Percentiles rank a stretch among this genome's conserved stretches.
These are phyloP conservation scores for Corythornis cristatus DNA, from an alignment of 2,113 vertebrate species.

Conservation along the genomic window DNA sequence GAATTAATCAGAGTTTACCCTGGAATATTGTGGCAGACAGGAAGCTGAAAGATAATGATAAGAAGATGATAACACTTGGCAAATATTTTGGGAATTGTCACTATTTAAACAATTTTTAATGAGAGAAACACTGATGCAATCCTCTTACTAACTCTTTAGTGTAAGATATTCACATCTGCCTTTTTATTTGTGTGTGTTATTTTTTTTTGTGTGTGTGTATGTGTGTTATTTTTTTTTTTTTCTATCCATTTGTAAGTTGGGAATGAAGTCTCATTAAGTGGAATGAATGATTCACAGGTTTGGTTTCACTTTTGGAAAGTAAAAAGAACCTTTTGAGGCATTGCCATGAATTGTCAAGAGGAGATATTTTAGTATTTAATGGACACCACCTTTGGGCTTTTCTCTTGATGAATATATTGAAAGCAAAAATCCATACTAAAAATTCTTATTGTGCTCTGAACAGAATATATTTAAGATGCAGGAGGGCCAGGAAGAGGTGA, in stretches of 20 bases:
- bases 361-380: slow-evolving; percentile 2
- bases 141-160: neutral
- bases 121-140: neutral
- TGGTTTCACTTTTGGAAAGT: slow-evolving; percentile 1
- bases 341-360: neutral
- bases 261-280: neutral
- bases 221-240: neutral
- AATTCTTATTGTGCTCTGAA: neutral
- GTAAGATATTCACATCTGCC: neutral
- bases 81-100: neutral
- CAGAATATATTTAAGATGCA: neutral
- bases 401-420: neutral
- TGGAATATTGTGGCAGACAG: neutral
- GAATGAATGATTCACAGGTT: neutral
- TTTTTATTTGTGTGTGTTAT: neutral
- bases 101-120: neutral
- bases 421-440: neutral
- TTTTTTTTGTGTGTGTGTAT: neutral
- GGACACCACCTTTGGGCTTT: neutral
- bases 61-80: neutral
- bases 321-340: neutral
- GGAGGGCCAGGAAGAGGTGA: neutral
- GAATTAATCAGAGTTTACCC: neutral
- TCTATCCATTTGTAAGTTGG: neutral
- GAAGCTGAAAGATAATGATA: neutral